These are phyloP conservation scores for Oscheius myriophilus DNA, from an alignment of 2,888 invertebrate species.

Conservation along the genomic window DNA sequence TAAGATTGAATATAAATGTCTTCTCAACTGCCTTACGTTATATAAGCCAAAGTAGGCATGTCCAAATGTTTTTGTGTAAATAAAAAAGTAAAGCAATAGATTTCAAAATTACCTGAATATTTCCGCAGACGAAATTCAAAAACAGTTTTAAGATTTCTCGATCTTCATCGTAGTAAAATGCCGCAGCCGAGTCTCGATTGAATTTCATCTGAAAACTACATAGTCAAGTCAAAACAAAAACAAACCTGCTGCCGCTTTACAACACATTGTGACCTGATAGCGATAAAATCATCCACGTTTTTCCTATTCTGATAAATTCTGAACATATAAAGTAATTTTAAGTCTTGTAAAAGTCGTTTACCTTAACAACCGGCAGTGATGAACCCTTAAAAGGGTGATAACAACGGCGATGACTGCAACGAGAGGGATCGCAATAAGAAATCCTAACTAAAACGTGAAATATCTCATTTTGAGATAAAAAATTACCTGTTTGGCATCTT, in stretches of 20 bases:
- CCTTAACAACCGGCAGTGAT: conserved; percentile 39
- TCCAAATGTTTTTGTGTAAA: too few relatives aligned
- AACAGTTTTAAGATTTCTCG: conserved; percentile 30
- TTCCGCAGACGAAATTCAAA: conserved; percentile 43
- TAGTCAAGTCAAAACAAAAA: conserved; percentile 5
- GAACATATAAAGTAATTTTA: conserved; percentile 3
- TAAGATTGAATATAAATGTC: too few relatives aligned
- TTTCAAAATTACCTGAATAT: conserved; percentile 31
- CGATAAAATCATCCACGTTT: conserved; percentile 42
- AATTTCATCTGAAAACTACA: conserved; percentile 35
- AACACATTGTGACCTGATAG: conserved; percentile 35
- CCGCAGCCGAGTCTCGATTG: conserved; percentile 34
- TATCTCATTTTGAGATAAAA: not conserved
- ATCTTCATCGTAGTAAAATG: conserved; percentile 40
- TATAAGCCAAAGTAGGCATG: too few relatives aligned
- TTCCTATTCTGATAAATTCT: conserved; percentile 50
- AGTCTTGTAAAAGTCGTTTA: not conserved
- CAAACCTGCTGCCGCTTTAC: conserved; percentile 37
- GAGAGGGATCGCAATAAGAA: conserved; percentile 33
- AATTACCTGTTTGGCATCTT: conserved; percentile 45
- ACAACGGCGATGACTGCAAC: conserved; percentile 35
- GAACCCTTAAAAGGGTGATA: conserved; percentile 37
- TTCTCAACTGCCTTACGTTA: too few relatives aligned
- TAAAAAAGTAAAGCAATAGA: not conserved
- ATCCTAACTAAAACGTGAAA: conserved; percentile 32